Percentiles rank a stretch among this genome's conserved stretches.
Conservation (phyloP, 2,797 vertebrate genomes). For the Podargus strigoides region DNA sequence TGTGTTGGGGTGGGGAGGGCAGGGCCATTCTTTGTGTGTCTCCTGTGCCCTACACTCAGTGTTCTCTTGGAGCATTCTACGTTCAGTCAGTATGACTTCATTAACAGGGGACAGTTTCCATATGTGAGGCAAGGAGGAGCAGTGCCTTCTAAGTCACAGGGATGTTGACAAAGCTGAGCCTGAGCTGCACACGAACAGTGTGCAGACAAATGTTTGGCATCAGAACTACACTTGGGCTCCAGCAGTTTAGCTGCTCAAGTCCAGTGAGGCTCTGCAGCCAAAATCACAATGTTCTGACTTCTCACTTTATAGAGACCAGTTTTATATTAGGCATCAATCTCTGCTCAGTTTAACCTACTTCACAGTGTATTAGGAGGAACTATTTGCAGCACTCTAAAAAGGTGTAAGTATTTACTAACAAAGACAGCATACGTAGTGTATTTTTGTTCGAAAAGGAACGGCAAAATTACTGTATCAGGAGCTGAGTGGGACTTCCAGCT, state of each 20-base stretch:
- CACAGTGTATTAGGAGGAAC: background rate
- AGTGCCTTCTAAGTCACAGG: slow-evolving; percentile 36
- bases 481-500: background rate
- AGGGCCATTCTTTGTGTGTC: background rate
- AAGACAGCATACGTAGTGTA: background rate
- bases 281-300: slow-evolving; percentile 47
- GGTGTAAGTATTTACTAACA: background rate
- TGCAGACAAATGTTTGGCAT: slow-evolving; percentile 72
- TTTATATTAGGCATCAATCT: slow-evolving; percentile 24
- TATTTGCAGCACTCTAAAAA: background rate
- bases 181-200: slow-evolving; percentile 34
- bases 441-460: background rate
- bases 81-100: slow-evolving; percentile 61
- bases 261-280: slow-evolving; percentile 15
- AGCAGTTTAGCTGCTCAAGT: slow-evolving; percentile 62
- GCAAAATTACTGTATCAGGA: background rate
- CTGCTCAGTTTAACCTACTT: background rate
- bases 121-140: slow-evolving; percentile 42
- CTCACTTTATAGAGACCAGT: slow-evolving; percentile 19
- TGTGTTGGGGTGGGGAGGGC: background rate
- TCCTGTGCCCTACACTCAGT: background rate
- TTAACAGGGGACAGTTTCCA: slow-evolving; percentile 56
- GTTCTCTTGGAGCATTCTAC: background rate
- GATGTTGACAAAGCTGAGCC: slow-evolving; percentile 60
- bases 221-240: slow-evolving; percentile 33